phyloP scores from a whole-genome alignment of 2,797 vertebrate genomes.

The Tachyglossus aculeatus region DNA sequence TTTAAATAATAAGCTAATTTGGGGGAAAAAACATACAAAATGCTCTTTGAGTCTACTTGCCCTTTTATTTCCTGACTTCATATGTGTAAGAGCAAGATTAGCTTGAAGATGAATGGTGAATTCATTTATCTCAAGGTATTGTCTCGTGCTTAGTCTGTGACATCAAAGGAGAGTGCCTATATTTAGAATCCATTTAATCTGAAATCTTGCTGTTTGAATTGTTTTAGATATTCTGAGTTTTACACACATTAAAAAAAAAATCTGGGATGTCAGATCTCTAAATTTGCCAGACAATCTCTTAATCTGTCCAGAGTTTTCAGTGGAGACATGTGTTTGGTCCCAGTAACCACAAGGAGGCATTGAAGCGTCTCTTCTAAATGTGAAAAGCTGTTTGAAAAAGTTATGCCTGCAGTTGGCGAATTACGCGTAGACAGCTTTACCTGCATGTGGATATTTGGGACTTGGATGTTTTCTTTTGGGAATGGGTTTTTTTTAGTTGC shows the following conservation, averaged over 20 bases:
- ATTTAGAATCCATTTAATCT: slow-evolving; percentile 50
- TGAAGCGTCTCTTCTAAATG: slow-evolving; percentile 60
- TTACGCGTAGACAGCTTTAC: slow-evolving; percentile 16
- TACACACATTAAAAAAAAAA: slow-evolving; percentile 25
- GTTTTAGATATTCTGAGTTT: slow-evolving; percentile 49
- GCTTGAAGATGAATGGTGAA: slow-evolving; percentile 34
- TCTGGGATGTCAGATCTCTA: slow-evolving; percentile 16
- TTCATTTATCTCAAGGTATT: slow-evolving; percentile 38
- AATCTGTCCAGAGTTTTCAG: slow-evolving; percentile 26
- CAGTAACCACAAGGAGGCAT: slow-evolving; percentile 67
- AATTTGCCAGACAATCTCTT: slow-evolving; percentile 28
- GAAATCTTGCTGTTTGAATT: slow-evolving; percentile 28
- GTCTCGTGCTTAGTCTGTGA: slow-evolving; percentile 49
- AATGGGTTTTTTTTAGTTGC: neutral
- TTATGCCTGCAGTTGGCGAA: slow-evolving; percentile 8
- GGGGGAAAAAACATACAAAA: slow-evolving; percentile 21
- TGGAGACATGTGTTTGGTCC: slow-evolving; percentile 59
- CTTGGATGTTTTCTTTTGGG: slow-evolving; percentile 15
- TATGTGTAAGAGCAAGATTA: slow-evolving; percentile 5
- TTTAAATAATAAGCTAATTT: slow-evolving; percentile 34
- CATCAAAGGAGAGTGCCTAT: slow-evolving; percentile 55
- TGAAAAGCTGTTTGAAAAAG: slow-evolving; percentile 36
- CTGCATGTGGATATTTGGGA: neutral
- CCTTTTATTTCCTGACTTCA: slow-evolving; percentile 23
- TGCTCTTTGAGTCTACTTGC: slow-evolving; percentile 8